These are phyloP conservation scores for Actinostola sp. DNA, from an alignment of 92 coral and sea anemone genomes.

Conservation along the genomic window DNA sequence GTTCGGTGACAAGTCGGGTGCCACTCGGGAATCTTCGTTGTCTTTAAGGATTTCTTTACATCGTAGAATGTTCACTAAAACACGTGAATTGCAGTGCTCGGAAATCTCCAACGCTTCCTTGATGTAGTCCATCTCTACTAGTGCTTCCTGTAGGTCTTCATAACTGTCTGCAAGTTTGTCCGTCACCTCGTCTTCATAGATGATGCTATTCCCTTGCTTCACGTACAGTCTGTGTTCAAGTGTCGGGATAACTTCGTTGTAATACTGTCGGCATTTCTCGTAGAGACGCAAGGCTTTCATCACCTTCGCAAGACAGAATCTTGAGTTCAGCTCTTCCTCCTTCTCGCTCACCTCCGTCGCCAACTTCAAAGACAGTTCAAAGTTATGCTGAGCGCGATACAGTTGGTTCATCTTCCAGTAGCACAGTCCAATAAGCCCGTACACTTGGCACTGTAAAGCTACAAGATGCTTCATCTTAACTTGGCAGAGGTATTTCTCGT, in stretches of 20 bases:
- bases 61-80: constrained; percentile 62
- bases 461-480: constrained; percentile 66
- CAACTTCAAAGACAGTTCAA: constrained; percentile 55
- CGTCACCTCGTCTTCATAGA: constrained; percentile 47
- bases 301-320: constrained; percentile 63
- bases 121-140: constrained; percentile 61
- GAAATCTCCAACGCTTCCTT: constrained; percentile 77
- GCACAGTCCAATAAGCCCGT: constrained; percentile 62
- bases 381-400: constrained; percentile 80
- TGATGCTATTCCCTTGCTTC: constrained; percentile 38
- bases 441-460: constrained; percentile 60
- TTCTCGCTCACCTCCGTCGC: constrained; percentile 55
- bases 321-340: constrained; percentile 65
- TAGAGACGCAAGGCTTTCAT: constrained; percentile 64
- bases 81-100: constrained; percentile 71
- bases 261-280: constrained; percentile 65
- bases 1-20: constrained; percentile 38
- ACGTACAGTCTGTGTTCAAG: constrained; percentile 68
- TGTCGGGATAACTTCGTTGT: constrained; percentile 69
- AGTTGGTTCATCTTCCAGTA: constrained; percentile 67
- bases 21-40: background rate
- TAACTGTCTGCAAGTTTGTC: constrained; percentile 65
- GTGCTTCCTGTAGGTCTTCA: constrained; percentile 73
- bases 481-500: constrained; percentile 63
- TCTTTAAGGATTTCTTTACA: constrained; percentile 38